These are phyloP conservation scores for Theodoxus fluviatilis DNA, from an alignment of 2,888 invertebrate genomes.

Conservation along the genomic window DNA sequence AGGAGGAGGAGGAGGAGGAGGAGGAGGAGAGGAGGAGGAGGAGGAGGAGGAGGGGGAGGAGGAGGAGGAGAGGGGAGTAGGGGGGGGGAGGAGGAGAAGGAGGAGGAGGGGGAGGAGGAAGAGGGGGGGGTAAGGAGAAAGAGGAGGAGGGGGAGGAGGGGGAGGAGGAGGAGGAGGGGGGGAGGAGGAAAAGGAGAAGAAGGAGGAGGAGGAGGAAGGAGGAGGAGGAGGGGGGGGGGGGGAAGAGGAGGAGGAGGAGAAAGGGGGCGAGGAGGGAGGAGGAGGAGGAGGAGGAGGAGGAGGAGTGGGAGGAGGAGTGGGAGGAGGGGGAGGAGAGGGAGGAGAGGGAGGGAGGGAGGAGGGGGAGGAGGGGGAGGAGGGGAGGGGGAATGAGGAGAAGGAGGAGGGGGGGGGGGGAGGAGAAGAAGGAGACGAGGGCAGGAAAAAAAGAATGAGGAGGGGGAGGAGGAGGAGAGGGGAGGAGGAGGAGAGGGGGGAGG, in stretches of 20 bases:
- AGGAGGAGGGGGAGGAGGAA: not conserved
- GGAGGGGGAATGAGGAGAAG: not conserved
- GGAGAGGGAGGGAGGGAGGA: not conserved
- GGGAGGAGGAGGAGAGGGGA: not conserved
- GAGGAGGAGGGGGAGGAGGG: not conserved
- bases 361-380: conserved; percentile 3
- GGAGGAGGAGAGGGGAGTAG: not conserved
- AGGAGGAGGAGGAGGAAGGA: not conserved
- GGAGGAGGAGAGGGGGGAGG: not conserved
- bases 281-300: not conserved
- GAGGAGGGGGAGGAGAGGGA: not conserved
- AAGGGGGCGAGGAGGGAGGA: not conserved
- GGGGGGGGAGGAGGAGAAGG: not conserved
- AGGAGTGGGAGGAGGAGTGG: not conserved
- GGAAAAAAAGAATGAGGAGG: not conserved
- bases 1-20: too few species aligned
- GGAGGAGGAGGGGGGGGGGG: not conserved
- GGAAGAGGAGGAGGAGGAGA: not conserved
- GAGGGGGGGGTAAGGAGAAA: not conserved
- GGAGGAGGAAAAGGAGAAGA: not conserved
- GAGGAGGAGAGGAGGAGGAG: too few species aligned
- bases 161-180: not conserved
- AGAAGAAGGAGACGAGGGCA: not conserved
- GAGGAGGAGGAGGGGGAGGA: not conserved
- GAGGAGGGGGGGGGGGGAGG: not conserved